Evolutionary conservation across 2,888 invertebrate species (phyloP).

Genomic region (Parnassius smintheus): DNA sequence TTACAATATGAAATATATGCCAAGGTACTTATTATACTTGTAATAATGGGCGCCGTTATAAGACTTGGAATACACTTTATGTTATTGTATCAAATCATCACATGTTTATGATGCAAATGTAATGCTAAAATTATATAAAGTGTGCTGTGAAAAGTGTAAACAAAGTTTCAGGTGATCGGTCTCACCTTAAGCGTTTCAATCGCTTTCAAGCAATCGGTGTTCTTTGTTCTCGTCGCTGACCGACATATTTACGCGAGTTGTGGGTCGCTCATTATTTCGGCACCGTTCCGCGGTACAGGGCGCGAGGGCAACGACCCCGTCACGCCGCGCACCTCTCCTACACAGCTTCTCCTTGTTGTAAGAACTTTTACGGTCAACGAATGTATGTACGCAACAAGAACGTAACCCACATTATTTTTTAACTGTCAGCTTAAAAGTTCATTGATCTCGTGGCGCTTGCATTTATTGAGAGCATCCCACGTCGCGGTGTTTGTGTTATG

Average conservation of each 20-base stretch:
- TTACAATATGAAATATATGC: too few species aligned
- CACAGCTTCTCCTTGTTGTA: conserved; percentile 59
- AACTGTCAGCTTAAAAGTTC: conserved; percentile 78
- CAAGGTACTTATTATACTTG: too few species aligned
- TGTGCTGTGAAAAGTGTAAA: conserved; percentile 2
- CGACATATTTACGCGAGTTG: conserved; percentile 67
- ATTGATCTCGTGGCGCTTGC: conserved; percentile 68
- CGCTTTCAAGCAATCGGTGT: conserved; percentile 31
- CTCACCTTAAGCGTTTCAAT: conserved; percentile 4
- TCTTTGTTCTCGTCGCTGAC: conserved; percentile 71
- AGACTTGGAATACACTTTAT: too few species aligned
- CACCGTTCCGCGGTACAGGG: conserved; percentile 69
- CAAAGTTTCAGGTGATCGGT: conserved; percentile 17
- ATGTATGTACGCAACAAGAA: conserved; percentile 77
- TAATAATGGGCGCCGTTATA: too few species aligned
- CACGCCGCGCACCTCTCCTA: conserved; percentile 37
- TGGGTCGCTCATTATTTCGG: conserved; percentile 78
- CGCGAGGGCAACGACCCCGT: conserved; percentile 58
- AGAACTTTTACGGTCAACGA: conserved; percentile 78
- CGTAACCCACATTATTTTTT: conserved; percentile 81
- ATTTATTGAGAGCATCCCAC: conserved; percentile 74
- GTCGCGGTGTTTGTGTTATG: conserved; percentile 55
- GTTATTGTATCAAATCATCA: too few species aligned
- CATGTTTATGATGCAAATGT: too few species aligned
- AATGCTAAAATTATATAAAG: too few species aligned